Evolutionary conservation across 2,113 vertebrate species (phyloP), one percentile per base, ranked within the genome.

Genomic region (Dasyprocta punctata): DNA sequence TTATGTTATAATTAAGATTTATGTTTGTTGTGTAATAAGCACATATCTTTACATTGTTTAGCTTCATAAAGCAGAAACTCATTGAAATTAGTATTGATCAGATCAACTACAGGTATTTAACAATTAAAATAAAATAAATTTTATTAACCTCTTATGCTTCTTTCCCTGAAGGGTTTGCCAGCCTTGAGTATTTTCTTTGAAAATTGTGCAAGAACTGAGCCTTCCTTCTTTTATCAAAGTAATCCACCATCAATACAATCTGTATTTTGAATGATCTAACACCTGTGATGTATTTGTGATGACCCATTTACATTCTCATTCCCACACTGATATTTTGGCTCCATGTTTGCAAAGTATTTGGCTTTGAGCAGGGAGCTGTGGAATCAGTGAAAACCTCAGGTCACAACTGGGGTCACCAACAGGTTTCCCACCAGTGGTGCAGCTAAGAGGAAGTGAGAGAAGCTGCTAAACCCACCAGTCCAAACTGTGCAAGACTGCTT

Each of bases 121-220:
- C 93, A 96, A 73, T 41, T 4, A 86, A 95, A 95, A 88, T n/a
- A 94, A 94, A 95, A 88, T n/a, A 65, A 71, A 71, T 60, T 92
- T 93, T 92, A 47, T 84, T 90, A 24, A 47, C 44, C 24, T 86
- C 52, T n/a, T 44, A 88, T 56, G 26, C 36, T 96, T 47, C 89
- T 89, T 94, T 88, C 63, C 61, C 58, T 13, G n/a, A 96, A 90
- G 52, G 41, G 20, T 93, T 93, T 91, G 54, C 6, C 52, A 92
- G 33, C 6, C 52, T 47, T 86, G 38, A 90, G 30, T 58, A 38
- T 78, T 96, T 86, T 65, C 71, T 63, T 92, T 92, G 82, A 89
- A 24, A 91, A 52, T n/a, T 38, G 4, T 65, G 17, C 16, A 67
- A 65, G 67, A 41, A 22, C 3, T 19, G 19, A 86, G 19, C 17